Percentiles rank a stretch among this genome's conserved stretches.
Evolutionary conservation across 2,888 invertebrate genomes (phyloP).

Genomic region (Baronia brevicornis): DNA sequence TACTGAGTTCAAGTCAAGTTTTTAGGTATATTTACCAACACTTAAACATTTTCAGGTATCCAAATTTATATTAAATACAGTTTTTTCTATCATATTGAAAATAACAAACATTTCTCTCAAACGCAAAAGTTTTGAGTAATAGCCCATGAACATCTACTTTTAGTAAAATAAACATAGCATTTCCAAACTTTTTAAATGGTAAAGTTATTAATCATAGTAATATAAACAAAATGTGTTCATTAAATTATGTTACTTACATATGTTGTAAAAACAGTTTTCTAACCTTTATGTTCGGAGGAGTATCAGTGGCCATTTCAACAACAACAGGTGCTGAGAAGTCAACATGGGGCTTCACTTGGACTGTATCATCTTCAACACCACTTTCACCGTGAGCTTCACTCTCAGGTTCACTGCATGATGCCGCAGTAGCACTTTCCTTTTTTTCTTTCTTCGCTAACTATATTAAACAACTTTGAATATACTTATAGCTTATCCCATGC

Average conservation of each 20-base stretch:
- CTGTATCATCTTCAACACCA: conserved; percentile 56
- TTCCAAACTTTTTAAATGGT: too few relatives aligned
- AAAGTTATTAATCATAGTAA: too few relatives aligned
- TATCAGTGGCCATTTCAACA: conserved; percentile 76
- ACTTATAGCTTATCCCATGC: background rate
- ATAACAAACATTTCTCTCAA: too few relatives aligned
- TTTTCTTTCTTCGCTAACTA: conserved; percentile 67
- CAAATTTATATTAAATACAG: too few relatives aligned
- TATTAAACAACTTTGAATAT: conserved; percentile 7
- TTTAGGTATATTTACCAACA: too few relatives aligned
- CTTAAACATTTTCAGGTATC: too few relatives aligned
- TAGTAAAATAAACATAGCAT: too few relatives aligned
- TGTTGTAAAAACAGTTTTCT: conserved; percentile 11
- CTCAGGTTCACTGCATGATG: conserved; percentile 60
- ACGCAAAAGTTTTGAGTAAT: too few relatives aligned
- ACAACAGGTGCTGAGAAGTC: conserved; percentile 80
- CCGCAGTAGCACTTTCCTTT: conserved; percentile 45
- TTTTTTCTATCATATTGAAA: too few relatives aligned
- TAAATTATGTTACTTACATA: background rate
- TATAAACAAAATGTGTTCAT: too few relatives aligned
- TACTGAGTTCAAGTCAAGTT: too few relatives aligned
- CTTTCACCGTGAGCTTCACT: conserved; percentile 66
- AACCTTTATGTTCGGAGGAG: conserved; percentile 67
- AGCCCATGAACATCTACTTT: too few relatives aligned
- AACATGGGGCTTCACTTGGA: conserved; percentile 71